Base-by-base conservation (phyloP, 2,113 vertebrate species). In the Otocyon megalotis region DNA sequence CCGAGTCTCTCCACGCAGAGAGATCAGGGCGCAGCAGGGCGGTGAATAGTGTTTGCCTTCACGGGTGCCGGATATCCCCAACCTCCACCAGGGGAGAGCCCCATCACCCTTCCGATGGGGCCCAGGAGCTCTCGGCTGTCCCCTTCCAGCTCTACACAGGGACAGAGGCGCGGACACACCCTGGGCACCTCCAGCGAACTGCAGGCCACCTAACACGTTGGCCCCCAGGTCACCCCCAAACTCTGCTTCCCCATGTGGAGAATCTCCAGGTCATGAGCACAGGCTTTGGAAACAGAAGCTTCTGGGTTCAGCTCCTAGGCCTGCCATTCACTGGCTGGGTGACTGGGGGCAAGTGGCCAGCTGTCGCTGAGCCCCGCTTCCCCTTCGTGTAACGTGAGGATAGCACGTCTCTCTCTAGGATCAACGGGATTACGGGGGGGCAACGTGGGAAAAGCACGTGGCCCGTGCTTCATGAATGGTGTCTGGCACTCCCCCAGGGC, bases 1-100 rank as follows among this genome's bases (percentile, higher is more conserved):
- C 56, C 19, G 2, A 16, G 19, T 5, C 19, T 11, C 71, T 32
- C 16, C 30, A n/a, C 2, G 4, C 32, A 79, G 71, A 24, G 30
- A 62, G 12, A 50, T n/a, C 28, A 32, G 56, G 0, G 0, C 3
- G 37, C 30, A 6, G 3, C 7, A 2, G 30, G 71, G 37, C 13
- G 7, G 28, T 12, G 90, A 63, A 28, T 12, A 63, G 5, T 2
- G 10, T 13, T 16, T 13, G 67, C 24, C 65, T 1, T 30, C 30
- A 54, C 37, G 48, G 24, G 5, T 37, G 26, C 24, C n/a, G 7
- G 4, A 5, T 3, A 11, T 32, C 2, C 28, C 30, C 30, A 20
- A 20, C 30, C 76, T 54, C 16, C 53, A 14, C 62, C 28, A n/a
- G 43, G 5, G 17, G 28, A 50, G 43, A 48, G 17, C 9, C 37